phyloP scores from a whole-genome alignment of 2,888 invertebrate species.

The Plagodis dolabraria region DNA sequence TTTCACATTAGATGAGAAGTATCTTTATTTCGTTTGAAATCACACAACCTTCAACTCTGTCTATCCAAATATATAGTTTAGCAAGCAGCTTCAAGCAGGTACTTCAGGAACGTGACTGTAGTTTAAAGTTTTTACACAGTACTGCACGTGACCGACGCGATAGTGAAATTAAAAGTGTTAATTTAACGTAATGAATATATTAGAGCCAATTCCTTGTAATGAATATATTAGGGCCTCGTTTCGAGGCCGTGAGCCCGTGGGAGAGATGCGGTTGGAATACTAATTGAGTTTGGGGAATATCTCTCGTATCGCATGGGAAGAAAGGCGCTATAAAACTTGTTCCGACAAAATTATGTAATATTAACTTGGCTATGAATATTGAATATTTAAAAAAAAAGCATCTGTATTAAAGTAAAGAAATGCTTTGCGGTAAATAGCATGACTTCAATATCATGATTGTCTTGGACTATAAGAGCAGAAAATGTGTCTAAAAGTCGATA shows the following conservation, averaged over 20 bases:
- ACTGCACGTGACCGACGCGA: conserved; percentile 48
- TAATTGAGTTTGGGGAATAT: conserved; percentile 6
- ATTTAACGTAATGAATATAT: conserved; percentile 36
- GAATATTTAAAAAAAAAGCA: no score
- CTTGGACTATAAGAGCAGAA: no score
- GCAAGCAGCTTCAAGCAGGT: background rate
- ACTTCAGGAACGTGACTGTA: conserved; percentile 38
- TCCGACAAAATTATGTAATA: no score
- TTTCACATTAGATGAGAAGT: no score
- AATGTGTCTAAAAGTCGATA: no score
- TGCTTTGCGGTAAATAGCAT: no score
- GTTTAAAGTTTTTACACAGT: conserved; percentile 44
- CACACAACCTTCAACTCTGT: conserved; percentile 8
- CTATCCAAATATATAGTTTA: conserved; percentile 1
- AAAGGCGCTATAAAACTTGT: no score
- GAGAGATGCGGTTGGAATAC: conserved; percentile 20
- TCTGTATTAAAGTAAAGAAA: no score
- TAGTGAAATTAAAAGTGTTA: conserved; percentile 65
- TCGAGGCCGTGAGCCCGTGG: conserved; percentile 12
- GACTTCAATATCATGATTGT: no score
- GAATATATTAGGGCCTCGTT: conserved; percentile 39
- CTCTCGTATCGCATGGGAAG: background rate
- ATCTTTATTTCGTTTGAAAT: background rate
- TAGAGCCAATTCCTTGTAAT: conserved; percentile 23
- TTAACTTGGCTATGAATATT: no score